Conservation (phyloP, 2,888 invertebrate genomes). For the Thecocarcelia acutangulata region DNA sequence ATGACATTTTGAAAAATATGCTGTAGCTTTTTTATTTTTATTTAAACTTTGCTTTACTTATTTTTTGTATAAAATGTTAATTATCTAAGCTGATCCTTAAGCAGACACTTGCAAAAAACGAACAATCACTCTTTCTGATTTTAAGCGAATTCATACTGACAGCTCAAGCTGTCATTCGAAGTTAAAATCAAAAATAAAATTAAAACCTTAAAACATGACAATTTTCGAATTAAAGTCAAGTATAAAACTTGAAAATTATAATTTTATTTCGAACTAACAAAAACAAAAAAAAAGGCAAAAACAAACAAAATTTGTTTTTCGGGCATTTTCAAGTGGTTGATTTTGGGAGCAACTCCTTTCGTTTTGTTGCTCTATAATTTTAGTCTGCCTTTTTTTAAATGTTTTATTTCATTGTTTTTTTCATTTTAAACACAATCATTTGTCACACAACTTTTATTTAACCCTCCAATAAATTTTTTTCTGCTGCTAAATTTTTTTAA, state of each 20-base stretch:
- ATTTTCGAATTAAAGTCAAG: slow-evolving; percentile 34
- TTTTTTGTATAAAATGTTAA: slow-evolving; percentile 35
- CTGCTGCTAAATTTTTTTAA: slow-evolving; percentile 6
- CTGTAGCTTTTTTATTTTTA: slow-evolving; percentile 34
- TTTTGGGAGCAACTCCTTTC: slow-evolving; percentile 28
- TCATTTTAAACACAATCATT: slow-evolving; percentile 51
- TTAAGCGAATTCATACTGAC: slow-evolving; percentile 47
- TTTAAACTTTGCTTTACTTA: slow-evolving; percentile 38
- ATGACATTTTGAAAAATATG: slow-evolving; percentile 57
- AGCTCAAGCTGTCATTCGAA: slow-evolving; percentile 24
- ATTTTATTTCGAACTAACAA: no score
- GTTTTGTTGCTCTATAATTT: slow-evolving; percentile 43
- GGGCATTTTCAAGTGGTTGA: slow-evolving; percentile 52
- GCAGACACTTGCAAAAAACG: neutral
- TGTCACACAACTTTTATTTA: slow-evolving; percentile 60
- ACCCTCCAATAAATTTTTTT: slow-evolving; percentile 26
- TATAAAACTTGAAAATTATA: neutral
- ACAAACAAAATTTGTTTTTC: neutral
- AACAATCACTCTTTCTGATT: neutral
- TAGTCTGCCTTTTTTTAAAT: slow-evolving; percentile 29
- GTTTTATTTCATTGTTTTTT: slow-evolving; percentile 1
- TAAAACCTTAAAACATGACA: slow-evolving; percentile 41
- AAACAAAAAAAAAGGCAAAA: no score
- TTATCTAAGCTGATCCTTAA: slow-evolving; percentile 24
- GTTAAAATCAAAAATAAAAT: slow-evolving; percentile 1